Percentiles rank a stretch among this genome's conserved stretches.
These are phyloP conservation scores for Pycnonotus jocosus DNA, from an alignment of 2,113 vertebrate genomes.

Conservation along the genomic window DNA sequence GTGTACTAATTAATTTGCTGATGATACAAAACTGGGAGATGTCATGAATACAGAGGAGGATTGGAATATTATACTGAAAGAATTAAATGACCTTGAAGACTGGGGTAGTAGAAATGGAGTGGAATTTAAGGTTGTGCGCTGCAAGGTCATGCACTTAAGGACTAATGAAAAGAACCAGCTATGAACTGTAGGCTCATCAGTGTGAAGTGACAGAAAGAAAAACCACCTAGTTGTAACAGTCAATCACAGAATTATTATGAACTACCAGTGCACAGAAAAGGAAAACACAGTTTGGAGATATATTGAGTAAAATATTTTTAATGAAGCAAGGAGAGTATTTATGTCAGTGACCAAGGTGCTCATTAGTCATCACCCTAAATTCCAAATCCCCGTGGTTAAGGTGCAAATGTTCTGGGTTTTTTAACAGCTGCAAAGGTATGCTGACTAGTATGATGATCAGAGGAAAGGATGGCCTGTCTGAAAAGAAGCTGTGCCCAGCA, in stretches of 20 bases:
- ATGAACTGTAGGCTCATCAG: slow-evolving; percentile 23
- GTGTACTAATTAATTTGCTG: slow-evolving; percentile 67
- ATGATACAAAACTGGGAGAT: slow-evolving; percentile 60
- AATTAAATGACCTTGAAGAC: slow-evolving; percentile 60
- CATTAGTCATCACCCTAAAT: neutral
- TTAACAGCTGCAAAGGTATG: neutral
- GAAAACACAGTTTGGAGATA: neutral
- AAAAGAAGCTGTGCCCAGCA: neutral
- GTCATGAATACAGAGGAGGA: slow-evolving; percentile 62
- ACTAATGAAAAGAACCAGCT: slow-evolving; percentile 42
- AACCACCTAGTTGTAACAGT: neutral
- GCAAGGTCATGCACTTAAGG: slow-evolving; percentile 38
- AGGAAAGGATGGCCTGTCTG: neutral
- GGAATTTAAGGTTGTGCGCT: slow-evolving; percentile 28
- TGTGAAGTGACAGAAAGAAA: slow-evolving; percentile 27
- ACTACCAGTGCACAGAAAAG: neutral
- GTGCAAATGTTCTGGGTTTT: neutral
- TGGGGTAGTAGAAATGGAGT: slow-evolving; percentile 11
- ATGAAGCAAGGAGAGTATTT: neutral
- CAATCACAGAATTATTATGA: slow-evolving; percentile 3
- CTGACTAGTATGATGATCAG: neutral
- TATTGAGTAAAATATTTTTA: neutral
- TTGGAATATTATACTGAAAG: slow-evolving; percentile 43
- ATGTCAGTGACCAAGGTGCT: neutral
- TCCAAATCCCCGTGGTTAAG: neutral